Conservation (phyloP, 2,888 invertebrate species). For the Phaedon cochleariae region DNA sequence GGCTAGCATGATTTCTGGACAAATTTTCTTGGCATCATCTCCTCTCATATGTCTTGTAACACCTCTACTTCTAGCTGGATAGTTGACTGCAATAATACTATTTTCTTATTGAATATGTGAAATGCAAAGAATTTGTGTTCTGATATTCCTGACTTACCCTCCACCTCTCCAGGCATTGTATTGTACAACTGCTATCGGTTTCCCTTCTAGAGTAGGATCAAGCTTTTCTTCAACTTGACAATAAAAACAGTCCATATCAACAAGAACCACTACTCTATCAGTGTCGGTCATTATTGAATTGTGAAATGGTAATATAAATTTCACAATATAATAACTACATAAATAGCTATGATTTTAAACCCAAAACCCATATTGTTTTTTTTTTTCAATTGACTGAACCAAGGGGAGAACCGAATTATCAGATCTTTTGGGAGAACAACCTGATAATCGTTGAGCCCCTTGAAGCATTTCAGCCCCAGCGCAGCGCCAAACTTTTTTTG, state of each 20-base stretch:
- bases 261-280: slow-evolving; percentile 76
- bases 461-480: no score
- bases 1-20: slow-evolving; percentile 86
- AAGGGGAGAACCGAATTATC: no score
- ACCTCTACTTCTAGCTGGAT: slow-evolving; percentile 90
- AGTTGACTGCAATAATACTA: slow-evolving; percentile 97
- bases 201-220: slow-evolving; percentile 82
- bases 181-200: slow-evolving; percentile 96
- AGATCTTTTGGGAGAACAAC: no score
- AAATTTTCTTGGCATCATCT: slow-evolving; percentile 87
- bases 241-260: slow-evolving; percentile 99
- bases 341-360: no score
- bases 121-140: background rate
- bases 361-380: no score
- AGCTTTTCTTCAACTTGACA: slow-evolving; percentile 97
- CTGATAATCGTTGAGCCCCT: no score
- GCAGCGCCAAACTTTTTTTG: no score
- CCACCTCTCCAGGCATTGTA: slow-evolving; percentile 94
- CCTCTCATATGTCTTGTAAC: slow-evolving; percentile 92
- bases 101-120: slow-evolving; percentile 23
- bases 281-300: slow-evolving; percentile 22
- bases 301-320: background rate
- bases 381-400: no score
- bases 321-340: no score
- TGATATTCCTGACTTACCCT: slow-evolving; percentile 65